Percentiles rank a stretch among this genome's conserved stretches.
phyloP scores from a whole-genome alignment of 2,113 vertebrate species.

The Corydoras sp. region DNA sequence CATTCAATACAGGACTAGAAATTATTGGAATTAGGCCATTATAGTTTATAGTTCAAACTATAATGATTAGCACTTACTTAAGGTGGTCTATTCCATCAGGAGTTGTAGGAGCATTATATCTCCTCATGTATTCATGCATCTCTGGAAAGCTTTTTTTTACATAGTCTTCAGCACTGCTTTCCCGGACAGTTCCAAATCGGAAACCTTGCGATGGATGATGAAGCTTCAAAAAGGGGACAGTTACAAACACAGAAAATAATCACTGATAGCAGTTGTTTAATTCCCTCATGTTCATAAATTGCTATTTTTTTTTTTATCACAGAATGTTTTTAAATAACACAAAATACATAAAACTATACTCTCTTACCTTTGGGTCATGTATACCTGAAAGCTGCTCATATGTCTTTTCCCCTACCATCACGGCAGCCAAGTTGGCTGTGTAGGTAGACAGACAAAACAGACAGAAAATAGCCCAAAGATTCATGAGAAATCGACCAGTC shows the following conservation, averaged over 20 bases:
- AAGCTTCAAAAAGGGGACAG: conserved; percentile 59
- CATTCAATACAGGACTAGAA: too few relatives aligned
- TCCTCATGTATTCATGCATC: conserved; percentile 87
- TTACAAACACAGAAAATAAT: conserved; percentile 15
- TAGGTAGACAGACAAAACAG: conserved; percentile 94
- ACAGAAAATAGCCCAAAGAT: conserved; percentile 97
- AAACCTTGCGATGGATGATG: conserved; percentile 86
- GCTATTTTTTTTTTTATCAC: too few relatives aligned
- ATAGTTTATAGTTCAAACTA: too few relatives aligned
- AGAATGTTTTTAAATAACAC: too few relatives aligned
- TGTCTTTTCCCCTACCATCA: conserved; percentile 96
- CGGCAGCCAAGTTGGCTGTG: conserved; percentile 90
- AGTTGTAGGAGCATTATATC: conserved; percentile 81
- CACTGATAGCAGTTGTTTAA: background rate
- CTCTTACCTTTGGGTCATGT: conserved; percentile 87
- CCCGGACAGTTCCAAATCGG: conserved; percentile 80
- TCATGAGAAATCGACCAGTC: conserved; percentile 94
- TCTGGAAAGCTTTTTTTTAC: conserved; percentile 85
- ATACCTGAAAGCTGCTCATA: conserved; percentile 91
- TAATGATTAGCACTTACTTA: conserved; percentile 65
- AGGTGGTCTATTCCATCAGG: conserved; percentile 72
- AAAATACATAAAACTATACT: conserved; percentile 50
- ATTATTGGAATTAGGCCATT: too few relatives aligned
- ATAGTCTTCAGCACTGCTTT: conserved; percentile 84
- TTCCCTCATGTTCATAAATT: too few relatives aligned